Evolutionary conservation across 2,797 vertebrate genomes (phyloP), one percentile per base, ranked within the genome.

Genomic region (Rhynchonycteris naso): DNA sequence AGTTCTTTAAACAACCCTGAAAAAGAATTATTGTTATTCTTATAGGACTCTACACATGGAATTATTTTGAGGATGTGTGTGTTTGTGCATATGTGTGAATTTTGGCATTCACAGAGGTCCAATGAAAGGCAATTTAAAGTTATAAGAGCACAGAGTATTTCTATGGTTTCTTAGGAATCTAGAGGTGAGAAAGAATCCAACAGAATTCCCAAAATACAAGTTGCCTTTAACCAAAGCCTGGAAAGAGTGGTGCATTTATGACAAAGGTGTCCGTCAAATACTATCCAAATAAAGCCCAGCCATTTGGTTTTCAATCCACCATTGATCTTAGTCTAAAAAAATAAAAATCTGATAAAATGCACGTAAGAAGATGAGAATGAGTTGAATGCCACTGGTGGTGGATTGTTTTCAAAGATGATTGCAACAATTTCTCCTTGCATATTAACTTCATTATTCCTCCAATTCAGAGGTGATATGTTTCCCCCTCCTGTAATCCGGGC

Each of bases 1-100:
- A 71, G 69, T 71, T 71, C 69, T 71, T 26, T 71, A 35, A 26
- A 43, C 38, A 43, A 43, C 38, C 38, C 13, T 68, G 58, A 93
- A 86, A 75, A 68, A 69, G 69, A 68, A 68, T 66, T 80, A 80
- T 63, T 85, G 24, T 69, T 89, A 84, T 56, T 89, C 54, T 89
- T 43, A 66, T 26, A 69, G 61, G 33, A 43, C 15, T 85, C 35
- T 59, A n/a, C 26, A 50, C 16, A 30, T 80, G 59, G 58, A 66
- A 90, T 66, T 30, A 90, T 28, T 30, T 47, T 50, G 19, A 50
- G 22, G 7, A 2, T 80, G 35, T 91, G 33, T 30, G 7, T 24
- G 30, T 80, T 21, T 59, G 18, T 69, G 4, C 18, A 47, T 38
- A 16, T 22, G 35, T 5, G 35, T 18, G 35, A 65, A n/a, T 92